Evolutionary conservation across 2,113 vertebrate species (phyloP).

Genomic region (Parus major): DNA sequence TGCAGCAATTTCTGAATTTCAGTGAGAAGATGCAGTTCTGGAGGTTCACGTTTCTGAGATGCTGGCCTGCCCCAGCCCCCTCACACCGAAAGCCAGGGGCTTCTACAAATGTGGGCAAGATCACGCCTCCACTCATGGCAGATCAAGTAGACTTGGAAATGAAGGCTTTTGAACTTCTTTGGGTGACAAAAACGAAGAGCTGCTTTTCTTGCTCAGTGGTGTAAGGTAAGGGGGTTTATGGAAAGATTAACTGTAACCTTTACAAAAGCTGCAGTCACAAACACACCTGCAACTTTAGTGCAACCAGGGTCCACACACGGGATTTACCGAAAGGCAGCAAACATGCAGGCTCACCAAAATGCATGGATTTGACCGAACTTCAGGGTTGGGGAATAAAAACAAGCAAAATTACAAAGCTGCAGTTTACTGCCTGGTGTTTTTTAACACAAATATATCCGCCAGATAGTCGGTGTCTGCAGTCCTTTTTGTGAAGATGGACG

Average conservation of each 20-base stretch:
- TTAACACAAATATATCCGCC: neutral
- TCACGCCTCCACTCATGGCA: neutral
- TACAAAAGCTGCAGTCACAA: neutral
- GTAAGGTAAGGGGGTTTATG: neutral
- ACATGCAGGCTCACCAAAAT: accelerated
- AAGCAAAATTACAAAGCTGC: neutral
- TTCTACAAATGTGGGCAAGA: neutral
- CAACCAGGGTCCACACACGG: neutral
- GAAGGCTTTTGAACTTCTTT: neutral
- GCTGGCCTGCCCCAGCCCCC: neutral
- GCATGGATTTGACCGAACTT: neutral
- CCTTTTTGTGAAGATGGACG: neutral
- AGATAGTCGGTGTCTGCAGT: neutral
- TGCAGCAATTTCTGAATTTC: neutral
- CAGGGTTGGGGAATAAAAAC: neutral
- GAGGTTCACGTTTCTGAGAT: neutral
- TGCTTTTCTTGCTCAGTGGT: neutral
- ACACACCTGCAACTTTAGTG: accelerated
- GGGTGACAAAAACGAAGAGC: neutral
- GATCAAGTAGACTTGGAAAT: neutral
- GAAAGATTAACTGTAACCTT: neutral
- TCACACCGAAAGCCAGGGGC: accelerated
- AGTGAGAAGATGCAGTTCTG: neutral
- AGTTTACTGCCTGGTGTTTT: neutral
- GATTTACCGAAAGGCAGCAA: neutral